Evolutionary conservation across 1,140 invertebrate genomes (phyloP), one percentile per base, ranked within the genome.

Genomic region (Theocolax elegans): DNA sequence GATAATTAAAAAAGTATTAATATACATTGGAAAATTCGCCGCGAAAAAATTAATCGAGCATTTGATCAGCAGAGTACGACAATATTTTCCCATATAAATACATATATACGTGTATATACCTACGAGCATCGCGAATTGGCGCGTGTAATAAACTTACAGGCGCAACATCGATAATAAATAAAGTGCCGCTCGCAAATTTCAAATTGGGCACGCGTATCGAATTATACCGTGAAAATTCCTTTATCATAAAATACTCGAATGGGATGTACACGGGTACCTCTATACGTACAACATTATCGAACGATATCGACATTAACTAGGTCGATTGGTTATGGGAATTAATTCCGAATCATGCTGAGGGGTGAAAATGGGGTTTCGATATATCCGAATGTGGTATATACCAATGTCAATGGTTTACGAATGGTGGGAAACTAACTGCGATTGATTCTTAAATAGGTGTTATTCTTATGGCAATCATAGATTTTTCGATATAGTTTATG

Each of bases 301-400:
- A 46, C 40, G 38, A 51, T 68, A 62, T 68, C 58, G 66, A 13
- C 56, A 42, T 51, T 63, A 49, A 21, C 64, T 54, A 49, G 15
- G 48, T 12, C 38, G 13, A 66, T 68, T 62, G 46, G 74, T 73
- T 79, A 78, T 79, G 78, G 78, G 78, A 79, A 79, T 79, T 79
- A 76, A 77, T 79, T 65, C 51, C n/a, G 6, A 40, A 23, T 59
- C 60, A 63, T 54, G 35, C 58, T 23, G 58, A 54, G 67, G 67
- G 67, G 67, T 27, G 29, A 59, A 13, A 40, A 19, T 19, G 23
- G 25, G 42, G 3, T 10, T 7, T 17, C 42, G 17, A 40, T 58
- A 58, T 13, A 23, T 35, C n/a, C 10, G 7, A 25, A 23, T 2
- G 29, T 1, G 42, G 2, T 19, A 12, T 9, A 29, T 15, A 35